A percentile compares a stretch with the other conserved stretches of the same genome.
phyloP scores from a whole-genome alignment of 2,888 invertebrate genomes.

The Oscheius sp. region DNA sequence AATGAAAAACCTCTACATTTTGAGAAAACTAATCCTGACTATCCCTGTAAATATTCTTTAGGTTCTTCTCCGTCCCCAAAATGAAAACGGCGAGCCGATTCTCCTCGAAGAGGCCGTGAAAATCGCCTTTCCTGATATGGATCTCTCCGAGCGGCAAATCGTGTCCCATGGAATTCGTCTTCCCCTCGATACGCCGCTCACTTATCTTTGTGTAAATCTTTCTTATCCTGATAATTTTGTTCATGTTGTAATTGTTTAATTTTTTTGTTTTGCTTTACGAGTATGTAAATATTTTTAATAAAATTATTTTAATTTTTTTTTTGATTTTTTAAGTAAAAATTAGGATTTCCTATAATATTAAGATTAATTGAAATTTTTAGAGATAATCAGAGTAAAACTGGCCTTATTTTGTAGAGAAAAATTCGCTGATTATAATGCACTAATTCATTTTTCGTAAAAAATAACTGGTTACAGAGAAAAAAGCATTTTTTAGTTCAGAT shows the following conservation, averaged over 20 bases:
- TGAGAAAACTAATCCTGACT: background rate
- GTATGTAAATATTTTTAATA: constrained; percentile 10
- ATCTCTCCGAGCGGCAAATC: constrained; percentile 11
- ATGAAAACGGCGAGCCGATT: constrained; percentile 16
- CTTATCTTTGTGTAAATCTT: constrained; percentile 96
- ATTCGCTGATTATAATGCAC: too few species aligned
- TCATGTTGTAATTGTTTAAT: constrained; percentile 77
- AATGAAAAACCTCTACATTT: background rate
- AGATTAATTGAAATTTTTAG: too few species aligned
- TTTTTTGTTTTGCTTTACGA: background rate
- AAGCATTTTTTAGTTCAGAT: too few species aligned
- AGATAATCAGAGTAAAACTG: too few species aligned
- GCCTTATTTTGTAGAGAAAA: too few species aligned
- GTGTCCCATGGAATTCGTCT: constrained; percentile 90
- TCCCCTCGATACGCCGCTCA: constrained; percentile 88
- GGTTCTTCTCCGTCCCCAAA: constrained; percentile 15
- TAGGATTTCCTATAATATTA: too few species aligned
- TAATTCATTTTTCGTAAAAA: too few species aligned
- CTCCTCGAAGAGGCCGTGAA: constrained; percentile 18
- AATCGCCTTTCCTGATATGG: constrained; percentile 20
- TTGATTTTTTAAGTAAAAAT: too few species aligned
- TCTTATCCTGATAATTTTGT: constrained; percentile 98
- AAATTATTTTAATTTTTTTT: too few species aligned
- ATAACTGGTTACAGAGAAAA: too few species aligned
- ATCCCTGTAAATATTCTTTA: too few species aligned